Percentiles rank a stretch among this genome's conserved stretches.
Evolutionary conservation across 2,113 vertebrate genomes (phyloP).

Genomic region (Brachypodius melanocephalos): DNA sequence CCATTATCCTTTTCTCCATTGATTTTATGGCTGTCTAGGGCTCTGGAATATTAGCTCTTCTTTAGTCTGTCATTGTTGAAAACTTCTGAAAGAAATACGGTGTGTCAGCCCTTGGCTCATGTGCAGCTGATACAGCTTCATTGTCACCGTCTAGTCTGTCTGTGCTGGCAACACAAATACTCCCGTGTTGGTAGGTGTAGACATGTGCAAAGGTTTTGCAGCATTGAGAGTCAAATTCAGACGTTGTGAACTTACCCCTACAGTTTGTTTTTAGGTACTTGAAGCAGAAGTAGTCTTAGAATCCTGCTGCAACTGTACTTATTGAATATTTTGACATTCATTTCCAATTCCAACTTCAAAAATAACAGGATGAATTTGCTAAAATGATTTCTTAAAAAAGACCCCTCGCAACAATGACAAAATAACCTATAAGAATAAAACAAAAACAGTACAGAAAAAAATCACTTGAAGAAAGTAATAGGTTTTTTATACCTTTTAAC

Average conservation of each 20-base stretch:
- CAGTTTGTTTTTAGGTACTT: background rate
- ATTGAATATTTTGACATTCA: background rate
- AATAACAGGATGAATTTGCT: background rate
- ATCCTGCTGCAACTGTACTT: fast-evolving
- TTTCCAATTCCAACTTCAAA: background rate
- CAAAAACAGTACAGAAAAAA: fast-evolving
- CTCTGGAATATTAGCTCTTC: conserved; percentile 1
- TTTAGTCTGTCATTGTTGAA: background rate
- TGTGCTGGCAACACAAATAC: background rate
- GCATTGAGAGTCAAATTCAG: background rate
- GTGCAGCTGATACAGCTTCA: background rate
- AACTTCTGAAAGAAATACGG: background rate
- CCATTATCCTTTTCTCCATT: conserved; percentile 6
- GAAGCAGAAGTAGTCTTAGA: background rate
- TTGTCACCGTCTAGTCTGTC: background rate
- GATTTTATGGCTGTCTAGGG: background rate
- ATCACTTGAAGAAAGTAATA: background rate
- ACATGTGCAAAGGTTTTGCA: background rate
- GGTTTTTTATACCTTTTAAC: background rate
- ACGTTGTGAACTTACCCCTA: background rate
- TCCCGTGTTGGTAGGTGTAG: background rate
- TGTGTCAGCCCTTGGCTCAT: background rate
- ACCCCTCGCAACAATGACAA: background rate
- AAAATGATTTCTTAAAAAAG: background rate
- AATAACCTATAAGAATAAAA: background rate